These are phyloP conservation scores for Mycalesis mineus DNA, from an alignment of 2,888 invertebrate genomes.

Conservation along the genomic window DNA sequence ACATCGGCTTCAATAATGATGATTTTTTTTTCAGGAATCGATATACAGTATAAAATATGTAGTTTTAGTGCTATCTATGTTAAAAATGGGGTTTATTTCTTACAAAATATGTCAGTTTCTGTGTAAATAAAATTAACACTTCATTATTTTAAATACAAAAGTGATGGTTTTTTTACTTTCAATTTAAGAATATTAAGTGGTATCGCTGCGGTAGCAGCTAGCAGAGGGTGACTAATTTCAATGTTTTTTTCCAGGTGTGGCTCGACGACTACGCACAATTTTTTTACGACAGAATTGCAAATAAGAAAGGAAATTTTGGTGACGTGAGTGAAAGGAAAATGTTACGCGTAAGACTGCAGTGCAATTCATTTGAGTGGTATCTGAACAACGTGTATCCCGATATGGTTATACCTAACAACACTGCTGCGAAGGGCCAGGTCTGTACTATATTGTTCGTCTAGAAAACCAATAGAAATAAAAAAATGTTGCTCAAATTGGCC, in stretches of 20 bases:
- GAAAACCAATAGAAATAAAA: not conserved
- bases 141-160: no score
- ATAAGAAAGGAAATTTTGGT: constrained; percentile 92
- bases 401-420: constrained; percentile 94
- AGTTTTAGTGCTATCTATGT: no score
- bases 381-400: constrained; percentile 97
- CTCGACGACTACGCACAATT: constrained; percentile 96
- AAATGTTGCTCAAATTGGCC: no score
- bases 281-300: constrained; percentile 96
- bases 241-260: constrained; percentile 82
- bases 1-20: no score
- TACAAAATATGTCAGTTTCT: no score
- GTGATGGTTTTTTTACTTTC: no score
- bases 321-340: constrained; percentile 88
- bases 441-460: not conserved
- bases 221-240: not conserved
- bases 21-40: no score
- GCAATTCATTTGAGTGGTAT: constrained; percentile 98
- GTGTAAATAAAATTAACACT: no score
- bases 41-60: no score
- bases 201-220: no score
- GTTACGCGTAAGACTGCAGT: constrained; percentile 87
- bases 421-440: constrained; percentile 96
- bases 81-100: no score
- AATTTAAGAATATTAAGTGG: no score